These are phyloP conservation scores for Gymnopithys bicolor DNA, from an alignment of 2,797 vertebrate genomes.

Conservation along the genomic window DNA sequence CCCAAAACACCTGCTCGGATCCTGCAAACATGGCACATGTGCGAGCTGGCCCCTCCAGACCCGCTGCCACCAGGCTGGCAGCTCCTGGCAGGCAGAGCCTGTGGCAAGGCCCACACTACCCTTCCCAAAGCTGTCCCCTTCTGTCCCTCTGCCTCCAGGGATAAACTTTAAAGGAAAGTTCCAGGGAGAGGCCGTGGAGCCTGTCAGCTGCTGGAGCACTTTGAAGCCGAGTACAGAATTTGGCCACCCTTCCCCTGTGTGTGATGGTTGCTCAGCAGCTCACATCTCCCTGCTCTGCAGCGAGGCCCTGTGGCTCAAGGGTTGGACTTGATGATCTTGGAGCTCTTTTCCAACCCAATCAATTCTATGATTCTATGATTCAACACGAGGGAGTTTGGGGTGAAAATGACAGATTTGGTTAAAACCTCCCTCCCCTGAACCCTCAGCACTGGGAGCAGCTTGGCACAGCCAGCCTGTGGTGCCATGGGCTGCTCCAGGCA, in stretches of 20 bases:
- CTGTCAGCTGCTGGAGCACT: background rate
- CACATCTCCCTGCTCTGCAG: accelerated
- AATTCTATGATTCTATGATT: too few species aligned
- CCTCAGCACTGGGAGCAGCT: accelerated
- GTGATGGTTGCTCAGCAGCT: background rate
- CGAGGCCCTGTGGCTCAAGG: accelerated
- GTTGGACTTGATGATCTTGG: too few species aligned
- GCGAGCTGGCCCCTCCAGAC: accelerated
- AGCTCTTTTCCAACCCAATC: too few species aligned
- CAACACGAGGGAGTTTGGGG: accelerated
- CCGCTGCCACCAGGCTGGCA: accelerated
- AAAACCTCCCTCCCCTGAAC: background rate
- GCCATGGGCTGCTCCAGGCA: accelerated
- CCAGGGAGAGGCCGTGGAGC: background rate
- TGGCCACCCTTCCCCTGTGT: background rate
- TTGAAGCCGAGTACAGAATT: background rate
- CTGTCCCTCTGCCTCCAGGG: background rate
- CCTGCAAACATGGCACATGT: background rate
- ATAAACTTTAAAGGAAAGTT: background rate
- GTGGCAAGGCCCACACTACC: background rate
- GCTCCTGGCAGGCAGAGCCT: background rate
- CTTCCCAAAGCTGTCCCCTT: background rate
- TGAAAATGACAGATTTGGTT: background rate
- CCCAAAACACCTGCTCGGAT: background rate
- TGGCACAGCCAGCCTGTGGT: background rate